Conservation (phyloP, 2,888 invertebrate species). For the Andrena flavipes region DNA sequence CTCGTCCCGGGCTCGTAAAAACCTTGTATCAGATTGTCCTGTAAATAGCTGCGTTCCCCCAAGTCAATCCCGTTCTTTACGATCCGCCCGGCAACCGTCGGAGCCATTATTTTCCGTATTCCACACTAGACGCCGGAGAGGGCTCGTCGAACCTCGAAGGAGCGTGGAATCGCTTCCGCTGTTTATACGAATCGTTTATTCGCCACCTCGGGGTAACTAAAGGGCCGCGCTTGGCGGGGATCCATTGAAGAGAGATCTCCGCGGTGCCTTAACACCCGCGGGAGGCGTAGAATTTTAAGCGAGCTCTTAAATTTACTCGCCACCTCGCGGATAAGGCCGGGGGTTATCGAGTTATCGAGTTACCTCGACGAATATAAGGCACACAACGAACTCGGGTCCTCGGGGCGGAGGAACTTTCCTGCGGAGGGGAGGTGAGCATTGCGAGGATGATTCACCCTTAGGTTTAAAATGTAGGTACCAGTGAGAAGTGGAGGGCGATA, state of each 20-base stretch:
- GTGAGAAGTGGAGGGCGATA: slow-evolving; percentile 5
- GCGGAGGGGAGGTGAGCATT: neutral
- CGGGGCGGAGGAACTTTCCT: slow-evolving; percentile 39
- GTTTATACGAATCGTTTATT: slow-evolving; percentile 32
- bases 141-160: neutral
- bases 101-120: too few species aligned
- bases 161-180: neutral
- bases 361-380: slow-evolving; percentile 58
- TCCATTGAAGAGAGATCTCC: slow-evolving; percentile 34
- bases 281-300: slow-evolving; percentile 69
- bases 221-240: slow-evolving; percentile 13
- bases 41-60: neutral
- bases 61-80: too few species aligned
- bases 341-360: slow-evolving; percentile 71
- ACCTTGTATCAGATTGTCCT: neutral
- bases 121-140: too few species aligned
- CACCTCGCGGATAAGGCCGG: slow-evolving; percentile 65
- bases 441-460: slow-evolving; percentile 56
- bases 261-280: slow-evolving; percentile 20
- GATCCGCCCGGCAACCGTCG: too few species aligned
- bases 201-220: slow-evolving; percentile 26
- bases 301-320: slow-evolving; percentile 66
- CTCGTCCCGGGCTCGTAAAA: slow-evolving; percentile 4
- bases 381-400: slow-evolving; percentile 32
- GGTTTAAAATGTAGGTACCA: slow-evolving; percentile 46